phyloP scores from a whole-genome alignment of 2,888 invertebrate species.

The Oegoconia quadripuncta region DNA sequence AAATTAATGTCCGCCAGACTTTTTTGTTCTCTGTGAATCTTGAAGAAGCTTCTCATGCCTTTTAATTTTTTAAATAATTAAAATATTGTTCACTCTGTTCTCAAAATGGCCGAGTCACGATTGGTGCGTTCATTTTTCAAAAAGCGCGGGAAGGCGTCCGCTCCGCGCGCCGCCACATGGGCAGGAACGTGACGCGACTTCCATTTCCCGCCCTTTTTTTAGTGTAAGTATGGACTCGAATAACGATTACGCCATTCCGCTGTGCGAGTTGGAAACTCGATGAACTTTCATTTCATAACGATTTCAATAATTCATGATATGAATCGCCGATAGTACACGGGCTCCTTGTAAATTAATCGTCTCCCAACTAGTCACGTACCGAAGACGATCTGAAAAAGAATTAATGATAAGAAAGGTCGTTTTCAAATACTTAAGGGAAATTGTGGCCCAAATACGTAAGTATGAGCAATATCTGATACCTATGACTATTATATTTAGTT shows the following conservation, averaged over 20 bases:
- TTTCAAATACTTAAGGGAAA: too few species aligned
- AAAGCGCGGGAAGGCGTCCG: slow-evolving; percentile 27
- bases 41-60: neutral
- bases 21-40: neutral
- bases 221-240: slow-evolving; percentile 7
- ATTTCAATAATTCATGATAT: neutral
- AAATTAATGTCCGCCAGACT: too few species aligned
- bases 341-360: too few species aligned
- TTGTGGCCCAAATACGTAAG: too few species aligned
- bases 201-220: slow-evolving; percentile 22
- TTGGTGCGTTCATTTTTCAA: slow-evolving; percentile 34
- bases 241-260: slow-evolving; percentile 1
- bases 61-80: neutral
- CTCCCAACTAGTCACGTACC: too few species aligned
- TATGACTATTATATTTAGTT: too few species aligned
- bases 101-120: slow-evolving; percentile 24
- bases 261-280: slow-evolving; percentile 1
- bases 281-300: neutral
- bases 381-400: too few species aligned
- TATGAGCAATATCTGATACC: too few species aligned
- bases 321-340: neutral
- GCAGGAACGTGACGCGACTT: slow-evolving; percentile 29
- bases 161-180: slow-evolving; percentile 26
- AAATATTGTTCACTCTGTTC: neutral
- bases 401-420: too few species aligned